phyloP scores from a whole-genome alignment of 2,888 invertebrate species.

The Tinea trinotella region DNA sequence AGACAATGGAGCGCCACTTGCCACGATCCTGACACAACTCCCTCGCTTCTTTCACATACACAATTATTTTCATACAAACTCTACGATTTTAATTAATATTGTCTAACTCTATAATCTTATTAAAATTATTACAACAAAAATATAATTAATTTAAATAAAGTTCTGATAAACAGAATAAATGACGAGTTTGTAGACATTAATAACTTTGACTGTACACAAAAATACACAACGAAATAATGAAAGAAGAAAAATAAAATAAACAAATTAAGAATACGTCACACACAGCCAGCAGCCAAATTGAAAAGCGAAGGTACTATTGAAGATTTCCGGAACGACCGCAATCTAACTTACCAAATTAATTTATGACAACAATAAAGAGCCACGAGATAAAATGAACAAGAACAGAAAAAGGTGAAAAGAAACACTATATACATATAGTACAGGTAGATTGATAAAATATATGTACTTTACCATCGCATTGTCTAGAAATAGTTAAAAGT shows the following conservation, averaged over 20 bases:
- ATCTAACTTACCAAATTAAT: conserved; percentile 64
- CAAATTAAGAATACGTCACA: conserved; percentile 36
- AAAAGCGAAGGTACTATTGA: conserved; percentile 33
- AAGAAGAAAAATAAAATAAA: conserved; percentile 29
- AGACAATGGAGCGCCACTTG: no score
- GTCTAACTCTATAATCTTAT: no score
- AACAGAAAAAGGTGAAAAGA: conserved; percentile 18
- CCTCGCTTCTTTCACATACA: no score
- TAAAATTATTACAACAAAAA: neutral
- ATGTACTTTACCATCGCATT: no score
- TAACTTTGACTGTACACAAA: neutral
- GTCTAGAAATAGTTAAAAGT: no score
- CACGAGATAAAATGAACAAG: conserved; percentile 23
- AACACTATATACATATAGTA: neutral
- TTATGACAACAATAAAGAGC: conserved; percentile 40
- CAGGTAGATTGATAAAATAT: no score
- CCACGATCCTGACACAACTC: no score
- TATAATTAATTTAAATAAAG: neutral
- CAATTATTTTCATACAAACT: no score
- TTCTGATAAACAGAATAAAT: neutral
- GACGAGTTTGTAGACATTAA: neutral
- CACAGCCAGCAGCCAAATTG: conserved; percentile 39
- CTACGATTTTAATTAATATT: no score
- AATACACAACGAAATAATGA: conserved; percentile 18
- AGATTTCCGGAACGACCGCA: conserved; percentile 34